Evolutionary conservation across 2,888 invertebrate species (phyloP).

Genomic region (Stegana nigrithorax): DNA sequence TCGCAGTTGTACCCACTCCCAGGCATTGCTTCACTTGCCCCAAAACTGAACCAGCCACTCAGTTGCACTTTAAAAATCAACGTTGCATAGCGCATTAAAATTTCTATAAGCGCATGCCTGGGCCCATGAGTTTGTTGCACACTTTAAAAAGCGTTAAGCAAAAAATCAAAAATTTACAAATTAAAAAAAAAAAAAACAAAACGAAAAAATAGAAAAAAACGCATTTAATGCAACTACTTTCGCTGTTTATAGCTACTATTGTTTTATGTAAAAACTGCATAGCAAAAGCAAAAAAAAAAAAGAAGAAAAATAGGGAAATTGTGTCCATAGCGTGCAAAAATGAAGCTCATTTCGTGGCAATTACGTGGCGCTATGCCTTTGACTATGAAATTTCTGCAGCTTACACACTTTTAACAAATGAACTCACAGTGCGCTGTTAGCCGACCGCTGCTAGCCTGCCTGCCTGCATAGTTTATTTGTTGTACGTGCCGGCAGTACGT

Average conservation of each 20-base stretch:
- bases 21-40: background rate
- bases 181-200: background rate
- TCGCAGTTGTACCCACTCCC: background rate
- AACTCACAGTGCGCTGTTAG: too few relatives aligned
- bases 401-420: background rate
- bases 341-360: constrained; percentile 12
- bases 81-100: background rate
- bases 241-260: too few relatives aligned
- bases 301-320: background rate
- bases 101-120: too few relatives aligned
- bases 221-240: too few relatives aligned
- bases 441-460: too few relatives aligned
- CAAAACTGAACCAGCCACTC: background rate
- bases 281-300: too few relatives aligned
- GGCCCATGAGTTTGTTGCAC: too few relatives aligned
- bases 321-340: background rate
- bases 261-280: too few relatives aligned
- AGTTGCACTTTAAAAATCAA: background rate
- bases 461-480: too few relatives aligned
- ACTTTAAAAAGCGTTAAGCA: too few relatives aligned
- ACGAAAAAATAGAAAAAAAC: background rate
- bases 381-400: background rate
- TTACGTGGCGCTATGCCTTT: background rate
- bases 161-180: too few relatives aligned
- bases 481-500: constrained; percentile 9